Percentiles rank a stretch among this genome's conserved stretches.
Conservation (phyloP, 1,140 invertebrate genomes). For the Drosophila asahinai region DNA sequence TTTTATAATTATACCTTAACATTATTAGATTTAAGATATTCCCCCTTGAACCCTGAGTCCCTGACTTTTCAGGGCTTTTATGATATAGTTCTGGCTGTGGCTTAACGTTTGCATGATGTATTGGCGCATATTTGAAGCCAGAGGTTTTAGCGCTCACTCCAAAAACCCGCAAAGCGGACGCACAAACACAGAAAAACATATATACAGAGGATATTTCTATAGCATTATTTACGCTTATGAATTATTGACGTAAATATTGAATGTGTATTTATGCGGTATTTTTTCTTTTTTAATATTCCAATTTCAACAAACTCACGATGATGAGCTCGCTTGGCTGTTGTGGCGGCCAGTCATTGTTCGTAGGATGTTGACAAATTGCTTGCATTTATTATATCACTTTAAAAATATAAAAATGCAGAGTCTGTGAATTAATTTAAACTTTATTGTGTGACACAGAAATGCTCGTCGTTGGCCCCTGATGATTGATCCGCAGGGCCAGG, state of each 20-base stretch:
- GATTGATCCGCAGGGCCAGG: slow-evolving; percentile 98
- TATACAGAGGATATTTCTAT: slow-evolving; percentile 49
- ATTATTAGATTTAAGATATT: neutral
- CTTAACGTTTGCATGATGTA: slow-evolving; percentile 58
- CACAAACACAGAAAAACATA: neutral
- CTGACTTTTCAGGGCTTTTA: slow-evolving; percentile 2
- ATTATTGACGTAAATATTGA: slow-evolving; percentile 65
- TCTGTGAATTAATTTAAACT: slow-evolving; percentile 22
- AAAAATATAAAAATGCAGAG: slow-evolving; percentile 4
- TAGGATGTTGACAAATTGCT: slow-evolving; percentile 34
- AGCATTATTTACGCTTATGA: slow-evolving; percentile 60
- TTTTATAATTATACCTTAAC: too few relatives aligned
- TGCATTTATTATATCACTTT: slow-evolving; percentile 18
- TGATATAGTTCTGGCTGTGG: slow-evolving; percentile 50
- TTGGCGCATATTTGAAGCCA: slow-evolving; percentile 55
- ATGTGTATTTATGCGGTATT: slow-evolving; percentile 52
- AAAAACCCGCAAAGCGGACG: slow-evolving; percentile 21
- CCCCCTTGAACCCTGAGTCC: neutral
- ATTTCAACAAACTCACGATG: slow-evolving; percentile 24
- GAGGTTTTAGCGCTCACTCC: slow-evolving; percentile 30
- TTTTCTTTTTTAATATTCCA: slow-evolving; percentile 59
- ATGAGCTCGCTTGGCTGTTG: slow-evolving; percentile 19
- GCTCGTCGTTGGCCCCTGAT: slow-evolving; percentile 95
- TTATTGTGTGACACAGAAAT: slow-evolving; percentile 87
- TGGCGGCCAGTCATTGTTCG: slow-evolving; percentile 4